Evolutionary conservation across 2,888 invertebrate species (phyloP), one percentile per base, ranked within the genome.

Genomic region (Macropis europaea): DNA sequence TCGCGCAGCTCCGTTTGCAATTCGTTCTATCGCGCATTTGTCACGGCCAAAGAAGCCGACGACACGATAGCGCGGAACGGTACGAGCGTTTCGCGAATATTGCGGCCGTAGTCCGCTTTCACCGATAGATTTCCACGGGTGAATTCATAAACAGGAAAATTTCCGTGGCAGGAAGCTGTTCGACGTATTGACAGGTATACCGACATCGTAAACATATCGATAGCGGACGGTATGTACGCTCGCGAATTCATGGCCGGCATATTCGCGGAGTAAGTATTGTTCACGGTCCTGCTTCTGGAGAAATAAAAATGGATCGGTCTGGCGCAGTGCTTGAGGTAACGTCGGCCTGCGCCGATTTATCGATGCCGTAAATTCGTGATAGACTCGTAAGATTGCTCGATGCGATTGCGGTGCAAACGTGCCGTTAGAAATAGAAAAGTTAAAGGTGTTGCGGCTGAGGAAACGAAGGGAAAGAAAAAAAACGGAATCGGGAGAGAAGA

Each of bases 281-380:
- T 50, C 22, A 11, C 0, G 36, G 11, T 3, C 4, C 13, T 3
- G 7, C n/a, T n/a, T n/a, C n/a, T 11, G n/a, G 43, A 40, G 15
- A 24, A 43, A 67, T 45, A 69, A 50, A 69, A 50, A 67, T 45
- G 68, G 30, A 67, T 69, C 26, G 36, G 2, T 3, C 15, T 17
- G 22, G 11, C 9, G 42, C 28, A 22, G 32, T 3, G 57, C 19
- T 40, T 40, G 40, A 30, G 9, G 54, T n/a, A 28, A 13, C 9
- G 30, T 47, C 40, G 34, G 28, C 13, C 26, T 11, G 13, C 11
- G 30, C 1, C 59, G 53, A 62, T 57, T 63, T 47, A 59, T 60
- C 57, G 30, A n/a, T 1, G 42, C 59, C 42, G 59, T 70, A 56
- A 52, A 47, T 61, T 48, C 36, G 30, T 17, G 54, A 66, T 59